phyloP scores from a whole-genome alignment of 2,888 invertebrate species.

The Dynastes hyllus region DNA sequence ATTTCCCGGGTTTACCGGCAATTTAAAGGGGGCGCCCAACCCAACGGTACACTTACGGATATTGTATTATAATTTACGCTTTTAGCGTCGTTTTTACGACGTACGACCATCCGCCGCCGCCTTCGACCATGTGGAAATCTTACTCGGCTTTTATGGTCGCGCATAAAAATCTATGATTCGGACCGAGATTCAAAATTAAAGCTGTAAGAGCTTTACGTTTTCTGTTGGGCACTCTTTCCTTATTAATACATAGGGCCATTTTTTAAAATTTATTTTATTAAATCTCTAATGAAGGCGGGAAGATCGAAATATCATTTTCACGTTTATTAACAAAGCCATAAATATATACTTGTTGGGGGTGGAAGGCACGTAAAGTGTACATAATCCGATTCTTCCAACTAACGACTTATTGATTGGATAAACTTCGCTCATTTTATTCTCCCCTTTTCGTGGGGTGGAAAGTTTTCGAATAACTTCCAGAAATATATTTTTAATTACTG shows the following conservation, averaged over 20 bases:
- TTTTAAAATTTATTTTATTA: too few species aligned
- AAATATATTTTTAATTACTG: slow-evolving; percentile 28
- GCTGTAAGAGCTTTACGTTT: too few species aligned
- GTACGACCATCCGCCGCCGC: slow-evolving; percentile 6
- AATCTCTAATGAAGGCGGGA: too few species aligned
- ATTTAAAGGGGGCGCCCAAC: slow-evolving; percentile 58
- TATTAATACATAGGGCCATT: too few species aligned
- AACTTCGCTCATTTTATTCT: slow-evolving; percentile 36
- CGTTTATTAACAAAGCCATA: neutral
- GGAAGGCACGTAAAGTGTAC: neutral
- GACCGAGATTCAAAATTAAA: neutral
- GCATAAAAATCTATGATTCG: neutral
- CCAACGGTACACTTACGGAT: slow-evolving; percentile 18
- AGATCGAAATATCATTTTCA: neutral
- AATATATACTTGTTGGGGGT: neutral
- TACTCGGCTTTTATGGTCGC: neutral
- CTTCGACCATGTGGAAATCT: neutral
- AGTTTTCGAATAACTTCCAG: slow-evolving; percentile 21
- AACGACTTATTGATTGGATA: slow-evolving; percentile 43
- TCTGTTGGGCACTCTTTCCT: too few species aligned
- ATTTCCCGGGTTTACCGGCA: too few species aligned
- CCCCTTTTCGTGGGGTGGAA: slow-evolving; percentile 1
- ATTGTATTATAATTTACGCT: slow-evolving; percentile 30
- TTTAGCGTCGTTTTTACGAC: slow-evolving; percentile 10
- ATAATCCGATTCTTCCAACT: slow-evolving; percentile 29